Percentiles rank a stretch among this genome's conserved stretches.
Conservation (phyloP, 1,140 invertebrate species). For the Drosophila carrolli region DNA sequence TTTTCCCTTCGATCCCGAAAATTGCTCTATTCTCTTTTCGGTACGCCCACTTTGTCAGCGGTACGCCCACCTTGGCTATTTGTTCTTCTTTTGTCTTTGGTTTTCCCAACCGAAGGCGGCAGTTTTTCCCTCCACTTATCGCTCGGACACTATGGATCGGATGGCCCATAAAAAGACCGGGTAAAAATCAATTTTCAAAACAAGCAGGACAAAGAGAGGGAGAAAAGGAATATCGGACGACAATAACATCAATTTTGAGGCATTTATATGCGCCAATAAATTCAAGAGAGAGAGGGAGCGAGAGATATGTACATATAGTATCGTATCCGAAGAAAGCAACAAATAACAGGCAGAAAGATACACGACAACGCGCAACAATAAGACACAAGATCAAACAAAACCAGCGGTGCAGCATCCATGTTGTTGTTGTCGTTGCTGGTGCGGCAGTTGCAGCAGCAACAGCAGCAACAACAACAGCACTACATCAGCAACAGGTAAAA, state of each 20-base stretch:
- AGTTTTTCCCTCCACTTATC: slow-evolving; percentile 53
- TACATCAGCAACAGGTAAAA: slow-evolving; percentile 56
- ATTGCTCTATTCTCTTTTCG: slow-evolving; percentile 70
- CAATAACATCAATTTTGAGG: slow-evolving; percentile 82
- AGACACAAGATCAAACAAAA: slow-evolving; percentile 68
- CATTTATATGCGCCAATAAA: slow-evolving; percentile 83
- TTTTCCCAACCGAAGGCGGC: slow-evolving; percentile 21
- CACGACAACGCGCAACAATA: slow-evolving; percentile 66
- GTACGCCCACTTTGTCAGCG: slow-evolving; percentile 68
- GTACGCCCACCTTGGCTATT: slow-evolving; percentile 61
- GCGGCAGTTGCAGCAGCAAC: slow-evolving; percentile 33
- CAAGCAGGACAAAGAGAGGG: slow-evolving; percentile 60
- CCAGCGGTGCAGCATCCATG: slow-evolving; percentile 18
- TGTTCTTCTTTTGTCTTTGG: slow-evolving; percentile 55
- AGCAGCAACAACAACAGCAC: slow-evolving; percentile 13
- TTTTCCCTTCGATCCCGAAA: slow-evolving; percentile 44
- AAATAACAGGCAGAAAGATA: slow-evolving; percentile 66
- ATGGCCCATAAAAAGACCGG: slow-evolving; percentile 60
- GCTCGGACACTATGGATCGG: slow-evolving; percentile 42
- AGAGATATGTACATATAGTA: slow-evolving; percentile 21
- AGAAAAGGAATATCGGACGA: slow-evolving; percentile 61
- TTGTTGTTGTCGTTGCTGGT: slow-evolving; percentile 11
- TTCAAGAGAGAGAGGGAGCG: slow-evolving; percentile 45
- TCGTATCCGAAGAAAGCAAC: slow-evolving; percentile 40
- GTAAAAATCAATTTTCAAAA: slow-evolving; percentile 77